These are phyloP conservation scores for Molanna angustata DNA, from an alignment of 2,888 invertebrate genomes.

Conservation along the genomic window DNA sequence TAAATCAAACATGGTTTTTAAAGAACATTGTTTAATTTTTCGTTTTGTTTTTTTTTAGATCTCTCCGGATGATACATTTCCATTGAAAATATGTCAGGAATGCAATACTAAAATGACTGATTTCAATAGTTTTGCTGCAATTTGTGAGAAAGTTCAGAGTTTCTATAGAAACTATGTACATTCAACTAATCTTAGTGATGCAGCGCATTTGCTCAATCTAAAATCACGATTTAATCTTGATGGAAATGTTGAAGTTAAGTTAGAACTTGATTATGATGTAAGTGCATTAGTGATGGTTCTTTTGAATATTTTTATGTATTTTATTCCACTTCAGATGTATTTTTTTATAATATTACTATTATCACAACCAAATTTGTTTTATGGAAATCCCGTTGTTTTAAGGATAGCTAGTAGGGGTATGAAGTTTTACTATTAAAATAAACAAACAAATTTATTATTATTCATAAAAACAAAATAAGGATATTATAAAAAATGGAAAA, in stretches of 20 bases:
- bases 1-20: background rate
- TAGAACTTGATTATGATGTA: conserved; percentile 15
- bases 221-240: conserved; percentile 20
- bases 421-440: too few relatives aligned
- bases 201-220: conserved; percentile 18
- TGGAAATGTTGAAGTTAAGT: conserved; percentile 16
- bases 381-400: background rate
- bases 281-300: conserved; percentile 4
- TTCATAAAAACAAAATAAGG: background rate
- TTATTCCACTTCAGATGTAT: background rate
- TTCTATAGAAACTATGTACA: conserved; percentile 13
- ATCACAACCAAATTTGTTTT: background rate
- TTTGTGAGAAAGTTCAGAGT: conserved; percentile 21
- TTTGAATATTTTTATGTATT: background rate
- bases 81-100: conserved; percentile 22
- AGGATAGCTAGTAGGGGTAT: too few relatives aligned
- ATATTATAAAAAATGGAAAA: too few relatives aligned
- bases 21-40: background rate
- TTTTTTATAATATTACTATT: background rate
- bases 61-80: conserved; percentile 14
- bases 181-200: conserved; percentile 7
- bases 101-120: conserved; percentile 21
- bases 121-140: conserved; percentile 20
- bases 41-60: conserved; percentile 12
- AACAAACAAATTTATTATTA: background rate